Conservation (phyloP, 2,113 vertebrate species). For the Uria aalge region DNA sequence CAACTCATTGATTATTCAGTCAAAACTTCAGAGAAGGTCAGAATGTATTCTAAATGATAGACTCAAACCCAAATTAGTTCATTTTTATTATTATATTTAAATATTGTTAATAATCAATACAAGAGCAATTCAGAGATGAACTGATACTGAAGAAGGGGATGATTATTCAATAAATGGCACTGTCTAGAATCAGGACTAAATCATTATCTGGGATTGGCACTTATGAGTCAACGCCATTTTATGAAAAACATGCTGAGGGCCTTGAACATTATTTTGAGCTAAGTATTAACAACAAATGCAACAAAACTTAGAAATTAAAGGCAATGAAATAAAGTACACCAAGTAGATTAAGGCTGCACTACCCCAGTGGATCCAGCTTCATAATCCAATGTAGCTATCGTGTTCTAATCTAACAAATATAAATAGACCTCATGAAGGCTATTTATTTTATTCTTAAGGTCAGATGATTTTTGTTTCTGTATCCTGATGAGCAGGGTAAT, state of each 20-base stretch:
- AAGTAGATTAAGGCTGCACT: neutral
- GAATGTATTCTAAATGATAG: neutral
- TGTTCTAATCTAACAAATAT: neutral
- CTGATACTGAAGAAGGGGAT: neutral
- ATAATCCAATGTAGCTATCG: neutral
- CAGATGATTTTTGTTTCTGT: neutral
- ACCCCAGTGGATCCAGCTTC: neutral
- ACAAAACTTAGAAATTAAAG: neutral
- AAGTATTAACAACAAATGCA: neutral
- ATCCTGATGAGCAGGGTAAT: neutral
- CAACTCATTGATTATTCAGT: fast-evolving
- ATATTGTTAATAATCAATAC: neutral
- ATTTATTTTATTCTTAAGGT: neutral
- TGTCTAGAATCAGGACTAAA: neutral
- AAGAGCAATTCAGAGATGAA: neutral
- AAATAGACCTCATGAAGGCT: neutral
- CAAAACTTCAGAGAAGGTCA: neutral
- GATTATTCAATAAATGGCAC: neutral
- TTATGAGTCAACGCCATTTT: neutral
- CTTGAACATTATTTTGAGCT: neutral
- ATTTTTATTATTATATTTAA: neutral
- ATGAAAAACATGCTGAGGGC: neutral
- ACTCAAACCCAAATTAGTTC: neutral
- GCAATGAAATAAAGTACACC: neutral
- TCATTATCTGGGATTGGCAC: neutral